A percentile compares a stretch with the other conserved stretches of the same genome.
Conservation (phyloP, 1,140 invertebrate genomes). For the Drosophila ananassae region DNA sequence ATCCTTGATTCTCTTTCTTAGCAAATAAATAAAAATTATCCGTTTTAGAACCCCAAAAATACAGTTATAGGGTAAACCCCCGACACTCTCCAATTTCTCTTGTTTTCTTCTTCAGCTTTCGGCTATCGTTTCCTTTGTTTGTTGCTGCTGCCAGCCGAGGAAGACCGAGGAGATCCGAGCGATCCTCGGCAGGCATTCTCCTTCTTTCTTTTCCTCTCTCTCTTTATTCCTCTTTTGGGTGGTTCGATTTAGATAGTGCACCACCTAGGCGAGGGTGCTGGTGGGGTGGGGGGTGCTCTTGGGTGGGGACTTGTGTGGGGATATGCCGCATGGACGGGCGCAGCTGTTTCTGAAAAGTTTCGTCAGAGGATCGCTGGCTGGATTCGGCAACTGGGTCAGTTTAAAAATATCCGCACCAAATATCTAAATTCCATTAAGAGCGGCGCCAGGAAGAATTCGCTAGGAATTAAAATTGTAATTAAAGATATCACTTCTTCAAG, state of each 20-base stretch:
- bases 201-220: neutral
- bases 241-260: constrained; percentile 8
- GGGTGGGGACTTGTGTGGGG: constrained; percentile 13
- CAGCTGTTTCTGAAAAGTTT: constrained; percentile 58
- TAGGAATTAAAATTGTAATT: neutral
- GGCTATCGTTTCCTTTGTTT: constrained; percentile 39
- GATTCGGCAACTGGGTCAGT: constrained; percentile 67
- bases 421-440: constrained; percentile 54
- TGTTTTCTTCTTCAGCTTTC: constrained; percentile 10
- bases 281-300: constrained; percentile 1
- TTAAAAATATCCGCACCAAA: constrained; percentile 66
- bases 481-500: neutral
- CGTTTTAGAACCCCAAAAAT: too few species aligned
- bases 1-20: too few species aligned
- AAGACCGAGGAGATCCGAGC: constrained; percentile 16
- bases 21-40: too few species aligned
- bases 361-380: constrained; percentile 62
- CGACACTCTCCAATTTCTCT: neutral
- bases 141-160: constrained; percentile 15
- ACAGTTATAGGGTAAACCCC: constrained; percentile 11
- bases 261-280: neutral
- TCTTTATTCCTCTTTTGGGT: neutral
- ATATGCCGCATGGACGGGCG: constrained; percentile 31
- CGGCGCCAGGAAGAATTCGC: constrained; percentile 52
- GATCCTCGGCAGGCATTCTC: constrained; percentile 23